Base-by-base conservation (phyloP, 2,888 invertebrate species). In the Syrista parreyssii region DNA sequence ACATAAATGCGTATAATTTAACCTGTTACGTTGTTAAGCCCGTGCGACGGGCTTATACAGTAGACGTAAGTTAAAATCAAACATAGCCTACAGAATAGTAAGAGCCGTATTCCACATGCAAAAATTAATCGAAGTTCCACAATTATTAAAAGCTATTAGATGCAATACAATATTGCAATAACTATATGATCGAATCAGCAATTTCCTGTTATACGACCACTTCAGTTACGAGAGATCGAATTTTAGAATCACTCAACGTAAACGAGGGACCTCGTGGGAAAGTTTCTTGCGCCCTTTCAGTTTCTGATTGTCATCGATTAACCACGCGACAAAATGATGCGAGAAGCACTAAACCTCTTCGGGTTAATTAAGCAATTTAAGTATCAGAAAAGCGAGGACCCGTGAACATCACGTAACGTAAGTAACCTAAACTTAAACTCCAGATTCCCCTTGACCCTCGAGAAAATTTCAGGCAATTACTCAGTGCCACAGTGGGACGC, bases 381-480 rank as follows among this genome's bases (percentile, higher is more conserved):
- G 55, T 55, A 2, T 9, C 23, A 9, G 9, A 55, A 9, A 23
- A 23, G 4, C 55, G 23, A 55, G 0, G 23, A 55, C 23, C 55
- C 55, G 23, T 23, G 23, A 55, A 23, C 55, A 55, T 0, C 23
- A 23, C 55, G 55, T 55, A 55, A 23, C 55, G 23, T 9, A 55
- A 55, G 23, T 55, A 55, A 23, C 55, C 55, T 55, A 23, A 40
- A 40, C 40, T 23, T 1, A 55, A 55, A 23, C 55, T 55, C 23
- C 55, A 55, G 55, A 55, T 23, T 55, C 23, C 23, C 55, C 55
- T 55, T 55, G 55, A 55, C 23, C 55, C 55, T 23, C 23, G 9
- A 55, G 15, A 35, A 78, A 78, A 78, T 80, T 79, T 80, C 77
- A 75, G 72, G 73, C 79, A 82, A 84, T 86, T 84, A 82, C 80